Base-by-base conservation (phyloP, 2,797 vertebrate genomes). In the Podarcis lilfordi region DNA sequence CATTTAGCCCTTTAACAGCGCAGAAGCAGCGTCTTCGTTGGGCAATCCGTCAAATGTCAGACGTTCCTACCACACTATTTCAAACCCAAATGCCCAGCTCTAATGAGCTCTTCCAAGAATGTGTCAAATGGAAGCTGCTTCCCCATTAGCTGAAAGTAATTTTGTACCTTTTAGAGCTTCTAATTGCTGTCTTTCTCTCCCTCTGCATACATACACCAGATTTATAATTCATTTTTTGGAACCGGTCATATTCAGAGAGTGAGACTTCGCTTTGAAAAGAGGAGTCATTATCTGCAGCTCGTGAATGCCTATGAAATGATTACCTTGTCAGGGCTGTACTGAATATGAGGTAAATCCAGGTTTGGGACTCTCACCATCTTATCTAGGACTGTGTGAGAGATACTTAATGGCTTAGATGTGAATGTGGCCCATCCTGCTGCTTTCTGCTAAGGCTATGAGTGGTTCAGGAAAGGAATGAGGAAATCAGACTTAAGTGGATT, bases 101-200 rank as follows among this genome's bases (percentile, higher is more conserved):
- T 89, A 69, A 91, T 86, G 88, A 92, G 81, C 17, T 89, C 64
- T 91, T 92, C 88, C 86, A 88, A 89, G 81, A 91, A 85, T 81
- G 80, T 72, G 90, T 86, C 86, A 92, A 86, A 81, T 64, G 21
- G 87, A 86, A 79, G 55, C 15, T 64, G 27, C 72, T 69, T 80
- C 72, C 72, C 61, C 35, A 82, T 86, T 66, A 69, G 84, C 74
- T 74, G 72, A 66, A 89, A 79, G 43, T 61, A 61, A 86, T 86
- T 45, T 23, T 84, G 25, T 75, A 32, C 72, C 55, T 84, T 84
- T 80, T 84, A 79, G 75, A 84, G 69, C 23, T 72, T 61, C 59
- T 50, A 87, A 55, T 84, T 74, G 59, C 76, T 37, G 19, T 10
- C 17, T 64, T 84, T n/a, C 13, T 84, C 40, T 40, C 17, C 40